Evolutionary conservation across 2,888 invertebrate genomes (phyloP), one percentile per base, ranked within the genome.

Genomic region (Agrotis ipsilon): DNA sequence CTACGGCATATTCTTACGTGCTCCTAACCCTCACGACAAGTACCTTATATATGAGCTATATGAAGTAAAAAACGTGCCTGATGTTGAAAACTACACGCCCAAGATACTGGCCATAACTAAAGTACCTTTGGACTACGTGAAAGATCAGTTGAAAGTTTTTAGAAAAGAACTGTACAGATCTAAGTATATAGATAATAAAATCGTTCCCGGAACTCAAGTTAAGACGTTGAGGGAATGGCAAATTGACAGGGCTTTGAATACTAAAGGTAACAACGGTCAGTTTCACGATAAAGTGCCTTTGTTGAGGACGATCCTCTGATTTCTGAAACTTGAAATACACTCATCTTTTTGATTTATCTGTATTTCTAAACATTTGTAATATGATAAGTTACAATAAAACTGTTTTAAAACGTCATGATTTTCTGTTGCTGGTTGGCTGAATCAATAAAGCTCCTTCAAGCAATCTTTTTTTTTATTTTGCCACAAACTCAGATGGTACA

Each of bases 221-320:
- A 89, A 88, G 68, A 94, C 93, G 0, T 65, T 95, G 49, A 89
- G 94, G 55, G 96, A 96, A 81, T 95, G 96, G 96, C 96, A 95
- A 80, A 92, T 96, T 77, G 89, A 91, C 5, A 88, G 84, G 61
- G 92, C 92, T 0, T 78, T 95, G 57, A 82, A 76, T 49, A 78
- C 82, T 6, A 68, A 84, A 1, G 74, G 82, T 4, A 83, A 85
- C 18, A 66, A 75, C 11, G 83, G 82, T 16, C 68, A 85, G 52
- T 74, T 92, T 4, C 61, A 80, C n/a, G 74, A 88, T 3, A 87
- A 87, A 80, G 78, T 89, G n/a, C 84, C 88, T 7, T 65, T 93
- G 39, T 83, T 94, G 55, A 86, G 92, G 62, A 88, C 89, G 57
- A 55, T 90, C 63, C 55, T 91, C 63, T 90, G 73, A 78, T 43